These are phyloP conservation scores for Cottoperca gobio DNA, from an alignment of 2,797 vertebrate species.

Conservation along the genomic window DNA sequence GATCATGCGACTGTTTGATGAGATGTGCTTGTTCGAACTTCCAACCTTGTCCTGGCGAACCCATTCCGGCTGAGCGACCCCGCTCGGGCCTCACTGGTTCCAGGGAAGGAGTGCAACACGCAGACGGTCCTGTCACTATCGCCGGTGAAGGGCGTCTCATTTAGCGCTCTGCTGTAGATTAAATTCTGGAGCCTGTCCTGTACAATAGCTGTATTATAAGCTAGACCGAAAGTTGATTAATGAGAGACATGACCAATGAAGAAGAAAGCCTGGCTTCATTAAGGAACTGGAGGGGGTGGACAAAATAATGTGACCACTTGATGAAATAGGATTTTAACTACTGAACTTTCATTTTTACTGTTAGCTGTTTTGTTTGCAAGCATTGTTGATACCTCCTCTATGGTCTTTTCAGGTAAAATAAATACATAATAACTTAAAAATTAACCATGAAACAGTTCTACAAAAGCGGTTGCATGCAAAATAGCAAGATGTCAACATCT, in stretches of 20 bases:
- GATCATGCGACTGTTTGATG: conserved; percentile 30
- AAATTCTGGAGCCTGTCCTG: conserved; percentile 55
- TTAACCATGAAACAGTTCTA: not conserved
- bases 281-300: not conserved
- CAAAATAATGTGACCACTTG: not conserved
- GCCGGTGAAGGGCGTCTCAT: conserved; percentile 58
- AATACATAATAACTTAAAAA: not conserved
- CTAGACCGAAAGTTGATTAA: conserved; percentile 50
- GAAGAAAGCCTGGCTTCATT: conserved; percentile 44
- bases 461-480: not conserved
- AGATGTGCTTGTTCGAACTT: conserved; percentile 45
- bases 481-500: not conserved
- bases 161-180: conserved; percentile 52
- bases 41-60: conserved; percentile 37
- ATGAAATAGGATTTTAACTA: not conserved
- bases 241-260: conserved; percentile 32
- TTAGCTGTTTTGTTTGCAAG: too few species aligned
- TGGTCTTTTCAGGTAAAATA: too few species aligned
- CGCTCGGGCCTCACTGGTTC: conserved; percentile 24
- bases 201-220: conserved; percentile 57
- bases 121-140: conserved; percentile 53
- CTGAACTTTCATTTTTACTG: too few species aligned
- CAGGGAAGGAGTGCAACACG: conserved; percentile 32
- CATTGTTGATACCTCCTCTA: too few species aligned
- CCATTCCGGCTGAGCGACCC: conserved; percentile 44